Evolutionary conservation across 2,113 vertebrate genomes (phyloP).

Genomic region (Rana temporaria): DNA sequence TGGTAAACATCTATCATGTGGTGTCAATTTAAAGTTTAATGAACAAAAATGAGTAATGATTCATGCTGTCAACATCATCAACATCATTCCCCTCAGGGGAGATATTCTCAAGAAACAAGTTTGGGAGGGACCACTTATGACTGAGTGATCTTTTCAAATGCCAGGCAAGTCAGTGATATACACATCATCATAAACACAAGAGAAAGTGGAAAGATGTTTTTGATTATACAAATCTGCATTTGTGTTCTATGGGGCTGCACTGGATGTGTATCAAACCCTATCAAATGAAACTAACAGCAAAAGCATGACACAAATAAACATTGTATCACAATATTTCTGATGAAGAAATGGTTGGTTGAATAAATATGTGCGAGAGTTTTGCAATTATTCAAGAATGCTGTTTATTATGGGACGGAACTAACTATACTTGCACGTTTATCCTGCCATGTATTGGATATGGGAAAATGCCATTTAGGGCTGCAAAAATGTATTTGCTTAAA

Average conservation of each 20-base stretch:
- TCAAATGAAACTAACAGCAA: slow-evolving; percentile 22
- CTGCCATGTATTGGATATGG: neutral
- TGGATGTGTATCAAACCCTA: neutral
- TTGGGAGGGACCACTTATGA: neutral
- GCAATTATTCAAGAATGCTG: neutral
- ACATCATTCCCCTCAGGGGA: neutral
- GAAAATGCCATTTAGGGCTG: too few species aligned
- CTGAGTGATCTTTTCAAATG: neutral
- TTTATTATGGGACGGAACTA: neutral
- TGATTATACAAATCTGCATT: slow-evolving; percentile 17
- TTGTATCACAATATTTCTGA: neutral
- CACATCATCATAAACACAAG: neutral
- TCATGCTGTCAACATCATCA: neutral
- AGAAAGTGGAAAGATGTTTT: slow-evolving; percentile 7
- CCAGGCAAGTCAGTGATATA: neutral
- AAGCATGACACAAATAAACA: neutral
- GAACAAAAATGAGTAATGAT: neutral
- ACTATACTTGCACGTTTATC: neutral
- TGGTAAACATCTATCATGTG: neutral
- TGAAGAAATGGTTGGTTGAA: neutral
- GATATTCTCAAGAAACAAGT: neutral
- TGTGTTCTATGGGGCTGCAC: neutral
- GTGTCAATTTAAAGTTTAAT: neutral
- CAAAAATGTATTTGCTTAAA: too few species aligned
- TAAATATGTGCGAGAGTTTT: neutral